Conservation (phyloP, 2,113 vertebrate species). For the Alexandromys fortis region DNA sequence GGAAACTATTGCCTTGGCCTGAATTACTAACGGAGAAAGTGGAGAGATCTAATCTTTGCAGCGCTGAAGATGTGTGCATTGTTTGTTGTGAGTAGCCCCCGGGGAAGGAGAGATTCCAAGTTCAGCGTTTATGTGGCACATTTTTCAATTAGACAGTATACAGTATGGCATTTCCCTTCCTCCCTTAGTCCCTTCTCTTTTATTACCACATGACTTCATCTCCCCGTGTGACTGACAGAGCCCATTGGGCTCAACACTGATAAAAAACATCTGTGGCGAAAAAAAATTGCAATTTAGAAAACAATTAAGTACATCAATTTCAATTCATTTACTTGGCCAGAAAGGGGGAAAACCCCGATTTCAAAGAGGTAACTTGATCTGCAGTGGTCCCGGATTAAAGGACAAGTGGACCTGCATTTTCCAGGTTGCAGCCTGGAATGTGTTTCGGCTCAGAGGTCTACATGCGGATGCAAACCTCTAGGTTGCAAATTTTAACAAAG, state of each 20-base stretch:
- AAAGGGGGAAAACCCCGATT: conserved; percentile 84
- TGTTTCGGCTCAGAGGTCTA: conserved; percentile 67
- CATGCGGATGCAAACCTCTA: not conserved
- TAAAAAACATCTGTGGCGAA: conserved; percentile 87
- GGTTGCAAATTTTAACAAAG: conserved; percentile 52
- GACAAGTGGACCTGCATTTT: conserved; percentile 77
- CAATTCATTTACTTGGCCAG: conserved; percentile 87
- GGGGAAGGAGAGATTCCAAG: conserved; percentile 82
- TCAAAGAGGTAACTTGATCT: conserved; percentile 86
- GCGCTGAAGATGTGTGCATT: conserved; percentile 73
- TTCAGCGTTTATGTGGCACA: conserved; percentile 81
- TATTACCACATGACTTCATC: conserved; percentile 88
- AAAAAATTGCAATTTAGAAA: conserved; percentile 89
- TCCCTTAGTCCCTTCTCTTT: conserved; percentile 82
- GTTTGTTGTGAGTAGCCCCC: conserved; percentile 80
- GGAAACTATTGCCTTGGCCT: conserved; percentile 23
- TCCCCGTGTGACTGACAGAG: conserved; percentile 87
- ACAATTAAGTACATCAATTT: conserved; percentile 90
- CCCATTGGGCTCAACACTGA: conserved; percentile 85
- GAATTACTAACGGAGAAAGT: conserved; percentile 60
- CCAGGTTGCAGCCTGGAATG: conserved; percentile 79
- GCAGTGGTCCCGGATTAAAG: conserved; percentile 80
- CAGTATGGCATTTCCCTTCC: conserved; percentile 84
- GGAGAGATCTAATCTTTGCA: conserved; percentile 69
- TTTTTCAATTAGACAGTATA: conserved; percentile 85